Conservation (phyloP, 2,113 vertebrate genomes). For the Lampris megalopsis region DNA sequence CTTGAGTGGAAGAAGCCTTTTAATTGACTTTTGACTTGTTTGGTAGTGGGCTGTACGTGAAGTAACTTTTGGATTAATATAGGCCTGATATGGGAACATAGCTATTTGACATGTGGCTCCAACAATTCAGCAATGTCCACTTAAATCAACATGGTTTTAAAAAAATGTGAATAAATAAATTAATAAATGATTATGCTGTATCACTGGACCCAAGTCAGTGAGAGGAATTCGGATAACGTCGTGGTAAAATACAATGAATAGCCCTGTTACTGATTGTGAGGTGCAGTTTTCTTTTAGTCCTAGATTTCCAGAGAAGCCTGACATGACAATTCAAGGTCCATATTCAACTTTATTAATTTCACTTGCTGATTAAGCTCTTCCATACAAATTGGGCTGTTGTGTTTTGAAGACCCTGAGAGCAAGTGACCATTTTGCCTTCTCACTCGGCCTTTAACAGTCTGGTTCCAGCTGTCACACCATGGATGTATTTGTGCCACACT, state of each 20-base stretch:
- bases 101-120: slow-evolving; percentile 19
- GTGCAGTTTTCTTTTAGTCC: background rate
- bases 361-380: slow-evolving; percentile 12
- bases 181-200: too few species aligned
- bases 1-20: too few species aligned
- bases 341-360: slow-evolving; percentile 4
- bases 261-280: slow-evolving; percentile 1
- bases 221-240: background rate
- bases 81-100: background rate
- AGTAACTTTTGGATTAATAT: slow-evolving; percentile 18
- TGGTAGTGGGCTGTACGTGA: background rate
- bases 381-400: slow-evolving; percentile 6
- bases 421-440: background rate
- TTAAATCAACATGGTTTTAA: too few species aligned
- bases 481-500: slow-evolving; percentile 22
- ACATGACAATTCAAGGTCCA: background rate
- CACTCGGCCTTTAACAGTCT: slow-evolving; percentile 8
- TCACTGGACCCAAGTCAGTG: background rate
- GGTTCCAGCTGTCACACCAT: slow-evolving; percentile 18
- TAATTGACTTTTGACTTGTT: background rate
- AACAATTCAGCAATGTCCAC: background rate
- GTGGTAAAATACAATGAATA: background rate
- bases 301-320: background rate
- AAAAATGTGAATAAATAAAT: too few species aligned
- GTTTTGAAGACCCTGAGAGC: slow-evolving; percentile 9